Evolutionary conservation across 2,113 vertebrate species (phyloP).

Genomic region (Lamprotornis superbus): DNA sequence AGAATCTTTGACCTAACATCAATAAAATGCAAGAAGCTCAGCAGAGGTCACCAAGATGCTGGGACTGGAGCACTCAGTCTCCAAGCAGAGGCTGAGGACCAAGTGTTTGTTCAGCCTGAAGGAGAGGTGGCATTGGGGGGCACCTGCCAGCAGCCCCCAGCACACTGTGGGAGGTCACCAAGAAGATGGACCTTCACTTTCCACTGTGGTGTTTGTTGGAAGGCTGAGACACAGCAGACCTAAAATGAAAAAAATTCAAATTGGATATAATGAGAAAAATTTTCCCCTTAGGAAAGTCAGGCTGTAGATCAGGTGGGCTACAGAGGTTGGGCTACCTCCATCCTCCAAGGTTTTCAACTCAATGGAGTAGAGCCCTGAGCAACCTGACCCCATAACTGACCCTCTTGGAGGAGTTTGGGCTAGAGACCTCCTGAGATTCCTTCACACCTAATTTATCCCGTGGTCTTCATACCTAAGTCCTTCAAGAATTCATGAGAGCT

Average conservation of each 20-base stretch:
- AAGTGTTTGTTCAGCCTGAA: not conserved
- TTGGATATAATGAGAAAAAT: not conserved
- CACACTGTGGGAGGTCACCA: not conserved
- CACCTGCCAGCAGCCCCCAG: not conserved
- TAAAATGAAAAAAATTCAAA: not conserved
- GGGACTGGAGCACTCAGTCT: not conserved
- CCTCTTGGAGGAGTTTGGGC: not conserved
- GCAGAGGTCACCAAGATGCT: not conserved
- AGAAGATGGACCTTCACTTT: not conserved
- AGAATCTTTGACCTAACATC: not conserved
- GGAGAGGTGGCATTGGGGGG: fast-evolving
- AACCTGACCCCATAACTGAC: not conserved
- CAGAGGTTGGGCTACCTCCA: not conserved
- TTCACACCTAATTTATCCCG: not conserved
- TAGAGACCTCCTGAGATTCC: not conserved
- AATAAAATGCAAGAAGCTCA: not conserved
- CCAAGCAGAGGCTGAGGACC: not conserved
- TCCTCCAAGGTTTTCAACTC: not conserved
- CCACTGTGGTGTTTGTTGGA: not conserved
- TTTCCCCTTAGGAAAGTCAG: not conserved
- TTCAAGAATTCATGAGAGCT: not conserved
- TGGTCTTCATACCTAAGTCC: not conserved
- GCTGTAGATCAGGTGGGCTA: not conserved
- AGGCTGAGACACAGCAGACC: fast-evolving
- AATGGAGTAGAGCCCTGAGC: not conserved